A percentile compares a stretch with the other conserved stretches of the same genome.
Evolutionary conservation across 2,797 vertebrate genomes (phyloP).

Genomic region (Syngnathus rostellatus): DNA sequence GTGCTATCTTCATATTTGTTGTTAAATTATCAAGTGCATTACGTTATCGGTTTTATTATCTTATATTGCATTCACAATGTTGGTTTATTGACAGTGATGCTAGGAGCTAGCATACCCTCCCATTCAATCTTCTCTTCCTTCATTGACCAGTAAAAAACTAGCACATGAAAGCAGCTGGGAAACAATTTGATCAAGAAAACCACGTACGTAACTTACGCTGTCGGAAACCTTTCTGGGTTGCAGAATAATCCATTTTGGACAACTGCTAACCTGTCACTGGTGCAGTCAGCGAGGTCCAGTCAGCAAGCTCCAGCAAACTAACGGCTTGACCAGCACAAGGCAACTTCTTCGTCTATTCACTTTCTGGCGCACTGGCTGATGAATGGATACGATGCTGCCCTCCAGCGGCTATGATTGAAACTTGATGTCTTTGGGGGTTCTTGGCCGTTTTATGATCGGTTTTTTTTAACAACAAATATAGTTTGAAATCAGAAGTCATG

Average conservation of each 20-base stretch:
- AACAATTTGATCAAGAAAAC: slow-evolving; percentile 8
- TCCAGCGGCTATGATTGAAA: neutral
- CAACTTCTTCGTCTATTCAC: neutral
- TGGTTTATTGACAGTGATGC: neutral
- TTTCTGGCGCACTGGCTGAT: neutral
- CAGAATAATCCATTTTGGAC: slow-evolving; percentile 57
- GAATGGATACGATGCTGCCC: neutral
- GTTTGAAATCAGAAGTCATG: no score
- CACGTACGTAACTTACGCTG: slow-evolving; percentile 77
- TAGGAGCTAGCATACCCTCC: neutral
- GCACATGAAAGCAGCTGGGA: neutral
- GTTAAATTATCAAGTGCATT: neutral
- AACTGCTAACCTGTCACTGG: neutral
- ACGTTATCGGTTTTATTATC: neutral
- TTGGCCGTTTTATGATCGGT: no score
- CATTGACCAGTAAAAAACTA: neutral
- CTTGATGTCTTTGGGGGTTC: neutral
- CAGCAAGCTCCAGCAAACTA: neutral
- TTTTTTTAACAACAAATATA: neutral
- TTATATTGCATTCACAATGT: neutral
- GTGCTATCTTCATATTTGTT: neutral
- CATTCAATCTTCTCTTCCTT: neutral
- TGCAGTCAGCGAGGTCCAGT: neutral
- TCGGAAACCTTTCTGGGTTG: slow-evolving; percentile 63
- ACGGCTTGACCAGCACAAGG: neutral